Evolutionary conservation across 1,140 invertebrate species (phyloP), one percentile per base, ranked within the genome.

Genomic region (Prorops nasuta): DNA sequence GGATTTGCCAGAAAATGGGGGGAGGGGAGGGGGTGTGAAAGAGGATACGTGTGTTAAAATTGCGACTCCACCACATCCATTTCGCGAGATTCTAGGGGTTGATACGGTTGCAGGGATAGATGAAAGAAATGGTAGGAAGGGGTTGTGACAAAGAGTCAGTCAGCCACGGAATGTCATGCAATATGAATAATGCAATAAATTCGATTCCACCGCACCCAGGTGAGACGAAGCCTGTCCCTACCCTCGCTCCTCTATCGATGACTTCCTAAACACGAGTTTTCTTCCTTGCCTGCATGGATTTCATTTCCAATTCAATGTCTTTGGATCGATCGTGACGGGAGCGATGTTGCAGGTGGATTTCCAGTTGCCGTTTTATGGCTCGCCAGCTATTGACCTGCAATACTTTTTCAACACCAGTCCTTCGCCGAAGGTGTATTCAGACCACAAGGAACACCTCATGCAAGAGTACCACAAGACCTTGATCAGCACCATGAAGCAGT

Each of bases 331-430:
- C 14, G 12, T 8, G 14, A 36, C n/a, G n/a, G n/a, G n/a, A n/a
- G n/a, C n/a, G 24, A 43, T 37, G n/a, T 69, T 72, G 21, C 58
- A 81, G 78, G 74, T 84, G 21, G 81, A 84, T 51, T 83, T 80
- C 46, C 82, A 84, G 70, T 21, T 78, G 32, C 52, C 58, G 19
- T 14, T 64, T 9, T 79, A 77, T 38, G 56, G 61, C 8, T 79
- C 79, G 21, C 80, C 80, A 7, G 78, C 71, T 1, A 43, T 80
- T 1, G 82, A 84, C 62, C 45, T 83, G 0, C 69, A 67, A 10
- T 82, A 81, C 54, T 83, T 82, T 49, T 60, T 81, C 16, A 67
- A 69, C 36, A 79, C 79, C 0, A 81, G 79, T 48, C 44, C 66
- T 3, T 45, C 48, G 6, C 53, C 64, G 10, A 60, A 72, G 0